Evolutionary conservation across 2,113 vertebrate genomes (phyloP).

Genomic region (Aptenodytes patagonicus): DNA sequence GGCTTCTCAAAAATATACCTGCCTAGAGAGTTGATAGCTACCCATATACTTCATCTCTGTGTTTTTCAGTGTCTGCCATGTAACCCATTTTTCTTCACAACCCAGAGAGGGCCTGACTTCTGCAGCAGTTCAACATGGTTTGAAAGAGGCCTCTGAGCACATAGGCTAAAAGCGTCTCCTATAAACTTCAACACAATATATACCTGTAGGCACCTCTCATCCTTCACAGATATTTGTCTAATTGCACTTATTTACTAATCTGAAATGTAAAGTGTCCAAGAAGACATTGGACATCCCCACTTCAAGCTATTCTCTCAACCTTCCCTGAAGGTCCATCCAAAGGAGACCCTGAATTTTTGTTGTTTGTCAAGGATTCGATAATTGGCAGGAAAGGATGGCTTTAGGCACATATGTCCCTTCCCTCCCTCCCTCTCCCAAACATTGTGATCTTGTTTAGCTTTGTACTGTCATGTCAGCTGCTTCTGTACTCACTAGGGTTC

Average conservation of each 20-base stretch:
- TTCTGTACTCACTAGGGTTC: neutral
- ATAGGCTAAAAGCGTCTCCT: neutral
- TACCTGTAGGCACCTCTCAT: neutral
- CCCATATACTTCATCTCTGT: neutral
- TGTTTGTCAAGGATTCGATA: neutral
- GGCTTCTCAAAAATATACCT: neutral
- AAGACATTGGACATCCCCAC: neutral
- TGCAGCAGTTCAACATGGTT: neutral
- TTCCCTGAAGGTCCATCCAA: neutral
- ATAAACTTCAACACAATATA: neutral
- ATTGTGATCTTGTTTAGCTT: neutral
- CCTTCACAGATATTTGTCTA: neutral
- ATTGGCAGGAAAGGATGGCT: constrained; percentile 11
- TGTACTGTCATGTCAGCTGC: neutral
- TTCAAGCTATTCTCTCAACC: neutral
- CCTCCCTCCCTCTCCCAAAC: neutral
- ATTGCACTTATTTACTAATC: constrained; percentile 3
- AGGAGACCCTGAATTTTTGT: neutral
- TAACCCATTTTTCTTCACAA: neutral
- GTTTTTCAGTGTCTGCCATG: neutral
- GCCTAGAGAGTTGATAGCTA: neutral
- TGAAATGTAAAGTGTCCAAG: neutral
- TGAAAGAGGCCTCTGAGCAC: neutral
- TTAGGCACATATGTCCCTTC: neutral
- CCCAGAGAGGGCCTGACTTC: neutral